Percentiles rank a stretch among this genome's conserved stretches.
Conservation (phyloP, 1,140 invertebrate genomes). For the Drosophila lacteicornis region DNA sequence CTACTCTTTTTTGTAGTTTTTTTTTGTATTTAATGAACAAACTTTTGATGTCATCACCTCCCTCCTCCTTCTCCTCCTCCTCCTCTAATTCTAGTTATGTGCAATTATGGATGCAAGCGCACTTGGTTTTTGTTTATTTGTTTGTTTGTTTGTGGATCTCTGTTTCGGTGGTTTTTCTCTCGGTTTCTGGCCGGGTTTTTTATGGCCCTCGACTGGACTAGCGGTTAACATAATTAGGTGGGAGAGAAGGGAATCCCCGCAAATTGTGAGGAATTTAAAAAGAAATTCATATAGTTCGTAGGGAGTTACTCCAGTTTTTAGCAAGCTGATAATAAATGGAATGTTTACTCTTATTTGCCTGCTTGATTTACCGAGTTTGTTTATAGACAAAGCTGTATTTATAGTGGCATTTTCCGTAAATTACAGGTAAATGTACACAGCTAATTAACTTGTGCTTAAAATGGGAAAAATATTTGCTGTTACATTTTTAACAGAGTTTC, state of each 20-base stretch:
- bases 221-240: slow-evolving; percentile 36
- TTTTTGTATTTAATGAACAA: slow-evolving; percentile 66
- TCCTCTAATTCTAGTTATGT: slow-evolving; percentile 11
- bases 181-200: slow-evolving; percentile 7
- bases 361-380: neutral
- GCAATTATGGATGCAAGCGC: slow-evolving; percentile 34
- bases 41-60: slow-evolving; percentile 52
- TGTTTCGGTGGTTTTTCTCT: slow-evolving; percentile 33
- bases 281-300: neutral
- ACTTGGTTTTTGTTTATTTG: slow-evolving; percentile 22
- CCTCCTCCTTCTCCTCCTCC: too few relatives aligned
- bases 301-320: neutral
- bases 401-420: neutral
- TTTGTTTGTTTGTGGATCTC: slow-evolving; percentile 28
- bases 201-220: slow-evolving; percentile 37
- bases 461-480: neutral
- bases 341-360: neutral
- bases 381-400: slow-evolving; percentile 9
- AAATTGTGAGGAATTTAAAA: neutral
- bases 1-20: slow-evolving; percentile 8
- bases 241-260: neutral
- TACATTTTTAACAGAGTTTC: neutral
- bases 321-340: too few relatives aligned
- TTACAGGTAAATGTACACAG: neutral
- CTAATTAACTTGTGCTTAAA: slow-evolving; percentile 1